These are phyloP conservation scores for Hemaris fuciformis DNA, from an alignment of 2,888 invertebrate species.

Conservation along the genomic window DNA sequence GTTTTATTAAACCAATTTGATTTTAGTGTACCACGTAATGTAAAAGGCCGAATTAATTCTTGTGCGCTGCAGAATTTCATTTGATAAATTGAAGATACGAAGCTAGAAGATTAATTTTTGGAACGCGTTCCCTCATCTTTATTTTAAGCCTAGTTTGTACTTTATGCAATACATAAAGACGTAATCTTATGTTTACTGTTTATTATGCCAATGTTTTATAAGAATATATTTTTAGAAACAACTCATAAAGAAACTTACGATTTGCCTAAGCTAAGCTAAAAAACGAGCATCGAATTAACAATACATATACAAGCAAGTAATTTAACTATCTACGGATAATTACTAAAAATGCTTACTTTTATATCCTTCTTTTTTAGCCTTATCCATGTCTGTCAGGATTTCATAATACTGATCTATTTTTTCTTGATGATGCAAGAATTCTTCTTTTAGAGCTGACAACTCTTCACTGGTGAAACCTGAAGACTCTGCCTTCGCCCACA, in stretches of 20 bases:
- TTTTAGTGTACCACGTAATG: neutral
- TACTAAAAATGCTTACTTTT: constrained; percentile 81
- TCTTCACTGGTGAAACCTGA: constrained; percentile 94
- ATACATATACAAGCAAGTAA: neutral
- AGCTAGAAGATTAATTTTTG: neutral
- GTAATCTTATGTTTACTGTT: too few relatives aligned
- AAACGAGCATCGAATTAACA: too few relatives aligned
- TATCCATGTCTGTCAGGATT: constrained; percentile 86
- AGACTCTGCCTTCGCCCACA: constrained; percentile 94
- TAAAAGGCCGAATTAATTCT: constrained; percentile 12
- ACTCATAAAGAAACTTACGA: too few relatives aligned
- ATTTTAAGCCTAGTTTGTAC: neutral
- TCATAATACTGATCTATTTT: constrained; percentile 95
- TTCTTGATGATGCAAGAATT: constrained; percentile 95
- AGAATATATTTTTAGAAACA: too few relatives aligned
- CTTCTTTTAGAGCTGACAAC: constrained; percentile 90
- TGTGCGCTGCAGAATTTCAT: neutral
- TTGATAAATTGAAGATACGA: neutral
- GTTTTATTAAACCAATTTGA: neutral
- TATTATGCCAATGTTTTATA: too few relatives aligned
- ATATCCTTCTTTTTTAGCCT: constrained; percentile 79
- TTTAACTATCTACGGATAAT: neutral
- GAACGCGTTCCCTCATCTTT: neutral
- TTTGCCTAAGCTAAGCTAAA: too few relatives aligned
- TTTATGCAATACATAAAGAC: too few relatives aligned